Evolutionary conservation across 2,888 invertebrate species (phyloP), one percentile per base, ranked within the genome.

Genomic region (Ophion costatus): DNA sequence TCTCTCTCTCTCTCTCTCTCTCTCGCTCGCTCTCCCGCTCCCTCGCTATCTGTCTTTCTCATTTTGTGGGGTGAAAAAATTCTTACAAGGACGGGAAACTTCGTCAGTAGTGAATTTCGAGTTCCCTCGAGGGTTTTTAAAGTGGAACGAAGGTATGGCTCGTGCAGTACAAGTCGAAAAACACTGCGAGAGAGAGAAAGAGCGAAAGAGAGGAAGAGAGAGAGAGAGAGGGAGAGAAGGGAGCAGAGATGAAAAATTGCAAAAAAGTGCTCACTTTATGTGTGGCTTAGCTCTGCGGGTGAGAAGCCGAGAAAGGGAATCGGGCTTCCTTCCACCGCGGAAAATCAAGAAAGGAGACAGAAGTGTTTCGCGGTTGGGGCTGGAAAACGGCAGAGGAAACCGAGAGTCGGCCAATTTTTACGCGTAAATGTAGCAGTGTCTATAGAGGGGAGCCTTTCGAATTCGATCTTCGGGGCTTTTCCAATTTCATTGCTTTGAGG

Each of bases 41-140:
- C 22, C 38, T 9, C 22, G 2, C n/a, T 64, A 64, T 24, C 42
- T 42, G 64, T 61, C 70, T 71, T 70, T 42, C 75, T 57, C 22
- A 24, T 67, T 33, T 56, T 74, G 59, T 56, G 67, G 69, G 57
- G 70, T 22, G 29, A 59, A 79, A 76, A 81, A 66, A 64, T 77
- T 79, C 33, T 45, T 61, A 57, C 79, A 79, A 78, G 82, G 67
- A 80, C 71, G 76, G 73, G 63, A 85, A 85, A 85, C 82, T 82
- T 82, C 82, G 82, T 82, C 84, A 85, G 82, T 78, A 80, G 82
- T 85, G 80, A 82, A 82, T 85, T 85, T 82, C 85, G 77, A 85
- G 85, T 82, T 85, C 71, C 82, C 85, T 42, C 42, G 80, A 77
- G 76, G 82, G 73, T 74, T 67, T 76, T 84, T 76, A 69, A 77